Evolutionary conservation across 2,797 vertebrate species (phyloP).

Genomic region (Australoheros facetus): DNA sequence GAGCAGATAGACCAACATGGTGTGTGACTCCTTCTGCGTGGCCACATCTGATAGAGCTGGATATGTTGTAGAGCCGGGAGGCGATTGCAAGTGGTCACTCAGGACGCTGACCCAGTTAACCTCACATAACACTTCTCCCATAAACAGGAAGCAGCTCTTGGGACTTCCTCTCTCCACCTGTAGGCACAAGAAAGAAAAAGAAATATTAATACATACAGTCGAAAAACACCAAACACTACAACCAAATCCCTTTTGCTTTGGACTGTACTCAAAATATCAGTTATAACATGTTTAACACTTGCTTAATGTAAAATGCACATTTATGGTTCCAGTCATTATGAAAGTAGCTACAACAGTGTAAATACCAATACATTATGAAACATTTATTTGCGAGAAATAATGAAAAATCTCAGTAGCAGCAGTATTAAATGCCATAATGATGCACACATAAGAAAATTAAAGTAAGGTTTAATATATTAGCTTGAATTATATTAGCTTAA

Average conservation of each 20-base stretch:
- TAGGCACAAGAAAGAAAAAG: neutral
- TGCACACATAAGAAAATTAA: neutral
- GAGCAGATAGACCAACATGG: conserved; percentile 92
- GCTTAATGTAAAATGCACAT: neutral
- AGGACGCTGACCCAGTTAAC: conserved; percentile 97
- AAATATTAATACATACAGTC: neutral
- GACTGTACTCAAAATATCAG: neutral
- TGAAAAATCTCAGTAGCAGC: neutral
- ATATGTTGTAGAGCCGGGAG: conserved; percentile 73
- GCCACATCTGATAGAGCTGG: conserved; percentile 39
- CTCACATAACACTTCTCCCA: conserved; percentile 92
- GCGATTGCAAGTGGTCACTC: conserved; percentile 85
- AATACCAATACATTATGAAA: neutral
- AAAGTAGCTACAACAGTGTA: neutral
- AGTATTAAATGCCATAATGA: neutral
- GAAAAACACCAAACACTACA: neutral
- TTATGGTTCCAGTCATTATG: neutral
- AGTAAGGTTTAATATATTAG: neutral
- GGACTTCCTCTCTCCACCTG: conserved; percentile 97
- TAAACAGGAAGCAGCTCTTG: conserved; percentile 95
- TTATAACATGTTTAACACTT: neutral
- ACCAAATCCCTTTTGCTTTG: neutral
- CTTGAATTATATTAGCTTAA: neutral
- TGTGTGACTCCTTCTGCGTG: conserved; percentile 77
- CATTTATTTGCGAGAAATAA: neutral